Evolutionary conservation across 2,113 vertebrate species (phyloP), one percentile per base, ranked within the genome.

Genomic region (Actinemys pallida): DNA sequence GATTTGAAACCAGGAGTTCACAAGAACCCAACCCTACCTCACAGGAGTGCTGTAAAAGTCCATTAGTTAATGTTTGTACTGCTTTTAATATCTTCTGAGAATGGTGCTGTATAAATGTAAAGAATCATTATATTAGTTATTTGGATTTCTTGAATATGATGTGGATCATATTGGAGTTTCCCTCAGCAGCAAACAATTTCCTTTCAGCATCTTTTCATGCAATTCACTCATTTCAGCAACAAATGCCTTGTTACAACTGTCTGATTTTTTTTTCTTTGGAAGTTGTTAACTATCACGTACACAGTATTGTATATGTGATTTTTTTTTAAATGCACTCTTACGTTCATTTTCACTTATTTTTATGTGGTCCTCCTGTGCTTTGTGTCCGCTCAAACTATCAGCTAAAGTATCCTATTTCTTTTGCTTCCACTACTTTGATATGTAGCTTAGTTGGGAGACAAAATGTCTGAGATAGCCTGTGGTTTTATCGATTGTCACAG

Each of bases 401-500:
- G 85, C 3, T 10, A 69, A 19, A 82, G 22, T 6, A 10, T 57
- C 42, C 12, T 88, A 10, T 27, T 79, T 88, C 1, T 2, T 81
- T 92, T 22, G 45, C 86, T 87, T 79, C 69, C 52, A 93, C 20
- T 16, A 35, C 29, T 47, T 76, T 19, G 84, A 45, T 76, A 76
- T 81, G 29, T 52, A 80, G 45, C 53, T 90, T 53, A 57, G 81
- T 88, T 76, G 47, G 69, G 88, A 93, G 69, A 75, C 88, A 75
- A 45, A 94, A 86, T 75, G 79, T 88, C 93, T 94, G 52, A 83
- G 53, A 56, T 45, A 83, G 84, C 72, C 39, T 8, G 0, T 75
- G 93, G 86, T 52, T 83, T 81, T 92, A 88, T 92, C 78, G 89
- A 91, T 89, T 91, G 19, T n/a, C 56, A 29, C 29, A 56, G 79